Conservation (phyloP, 2,888 invertebrate species). For the Cosmia trapezina region DNA sequence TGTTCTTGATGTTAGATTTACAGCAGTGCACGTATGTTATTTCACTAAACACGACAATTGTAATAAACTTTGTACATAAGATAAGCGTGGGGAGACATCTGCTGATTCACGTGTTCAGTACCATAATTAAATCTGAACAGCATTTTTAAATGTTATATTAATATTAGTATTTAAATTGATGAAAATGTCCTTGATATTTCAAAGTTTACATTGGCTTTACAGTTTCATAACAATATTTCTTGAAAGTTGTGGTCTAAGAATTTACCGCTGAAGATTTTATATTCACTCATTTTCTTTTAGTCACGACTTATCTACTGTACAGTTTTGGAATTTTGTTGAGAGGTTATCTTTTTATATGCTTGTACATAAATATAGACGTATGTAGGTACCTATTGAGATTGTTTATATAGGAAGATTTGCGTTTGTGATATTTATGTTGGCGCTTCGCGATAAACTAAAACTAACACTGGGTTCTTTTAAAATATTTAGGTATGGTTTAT, state of each 20-base stretch:
- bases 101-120: constrained; percentile 5
- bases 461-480: neutral
- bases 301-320: neutral
- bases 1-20: neutral
- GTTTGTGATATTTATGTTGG: constrained; percentile 23
- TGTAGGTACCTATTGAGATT: constrained; percentile 3
- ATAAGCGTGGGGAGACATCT: constrained; percentile 12
- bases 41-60: neutral
- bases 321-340: neutral
- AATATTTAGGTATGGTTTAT: neutral
- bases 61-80: neutral
- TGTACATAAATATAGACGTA: constrained; percentile 5
- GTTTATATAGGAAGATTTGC: constrained; percentile 11
- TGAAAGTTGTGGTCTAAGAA: neutral
- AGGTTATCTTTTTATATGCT: constrained; percentile 14
- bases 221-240: no score
- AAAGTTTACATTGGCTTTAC: no score
- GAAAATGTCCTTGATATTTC: neutral
- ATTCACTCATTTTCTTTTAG: neutral
- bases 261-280: neutral
- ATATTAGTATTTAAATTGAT: no score
- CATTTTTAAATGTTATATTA: no score
- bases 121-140: neutral
- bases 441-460: constrained; percentile 6
- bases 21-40: constrained; percentile 3